Base-by-base conservation (phyloP, 2,797 vertebrate species). In the Gadopsis bispinosus region DNA sequence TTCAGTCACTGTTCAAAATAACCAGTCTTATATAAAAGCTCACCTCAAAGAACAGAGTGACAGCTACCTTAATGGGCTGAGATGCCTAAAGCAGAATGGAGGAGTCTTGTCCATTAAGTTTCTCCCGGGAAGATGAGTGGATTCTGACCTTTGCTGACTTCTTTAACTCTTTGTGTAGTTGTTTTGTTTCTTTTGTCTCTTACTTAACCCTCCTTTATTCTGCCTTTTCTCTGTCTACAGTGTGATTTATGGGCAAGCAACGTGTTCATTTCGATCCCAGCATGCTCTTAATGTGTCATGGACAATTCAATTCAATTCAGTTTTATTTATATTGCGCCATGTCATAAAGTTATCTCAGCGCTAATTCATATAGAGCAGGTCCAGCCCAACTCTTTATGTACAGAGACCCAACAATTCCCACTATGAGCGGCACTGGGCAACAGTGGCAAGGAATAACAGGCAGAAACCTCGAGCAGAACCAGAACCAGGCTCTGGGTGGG, bases 221-320 rank as follows among this genome's bases (percentile, higher is more conserved):
- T 47, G 16, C 2, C 16, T 17, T 48, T 29, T 35, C 16, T 64
- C 19, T 0, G 31, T 22, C 47, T 51, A 16, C 31, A n/a, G 29
- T 65, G 12, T n/a, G 47, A 63, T 47, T 33, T 31, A 13, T 5
- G 61, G 61, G 47, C 19, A 6, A 54, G 20, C 64, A 47, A 14
- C 3, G 33, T 20, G 13, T 39, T 29, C 33, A 51, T 39, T 58
- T 39, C 8, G n/a, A 11, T 61, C 33, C 29, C 50, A 64, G 19
- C 71, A 54, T 73, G 35, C 59, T 73, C 17, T 54, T 4, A 29
- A 19, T 31, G 39, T 12, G 13, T 73, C 71, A 5, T 51, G 22
- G n/a, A 26, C 60, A 26, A 26, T 26, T 26, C 26, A 26, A 26
- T 26, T 26, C 26, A 26, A 26, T 26, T 26, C 26, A 26, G 26